Conservation (phyloP, 2,888 invertebrate species). For the Lasius fuliginosus region DNA sequence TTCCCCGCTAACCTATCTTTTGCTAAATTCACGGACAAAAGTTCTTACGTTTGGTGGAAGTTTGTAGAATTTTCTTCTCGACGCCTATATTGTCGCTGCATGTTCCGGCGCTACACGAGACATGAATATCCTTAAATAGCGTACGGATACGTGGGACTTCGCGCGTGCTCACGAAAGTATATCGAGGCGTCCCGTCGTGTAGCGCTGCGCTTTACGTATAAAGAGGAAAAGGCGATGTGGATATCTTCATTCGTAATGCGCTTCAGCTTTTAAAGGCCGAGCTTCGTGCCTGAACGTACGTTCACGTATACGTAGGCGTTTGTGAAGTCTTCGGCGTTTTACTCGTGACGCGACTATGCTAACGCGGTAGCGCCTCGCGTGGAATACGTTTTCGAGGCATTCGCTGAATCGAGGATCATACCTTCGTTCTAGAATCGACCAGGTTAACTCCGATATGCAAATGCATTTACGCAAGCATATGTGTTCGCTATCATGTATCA, state of each 20-base stretch:
- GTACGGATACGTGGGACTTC: not conserved
- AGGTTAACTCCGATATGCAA: slow-evolving; percentile 49
- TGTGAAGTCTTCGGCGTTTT: slow-evolving; percentile 70
- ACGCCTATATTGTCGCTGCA: no score
- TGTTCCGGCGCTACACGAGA: not conserved
- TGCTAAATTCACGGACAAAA: not conserved
- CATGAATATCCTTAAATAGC: not conserved
- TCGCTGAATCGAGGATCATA: slow-evolving; percentile 39
- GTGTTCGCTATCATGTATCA: not conserved
- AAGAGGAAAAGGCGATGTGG: not conserved
- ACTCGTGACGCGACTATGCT: slow-evolving; percentile 83
- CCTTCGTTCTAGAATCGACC: slow-evolving; percentile 29
- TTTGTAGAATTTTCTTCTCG: not conserved
- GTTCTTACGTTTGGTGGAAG: not conserved
- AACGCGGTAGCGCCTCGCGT: slow-evolving; percentile 81
- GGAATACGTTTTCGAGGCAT: slow-evolving; percentile 81
- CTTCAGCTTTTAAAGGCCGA: slow-evolving; percentile 24
- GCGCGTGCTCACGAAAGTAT: not conserved
- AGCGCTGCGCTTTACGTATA: not conserved
- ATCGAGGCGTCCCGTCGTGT: not conserved
- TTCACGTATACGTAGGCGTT: slow-evolving; percentile 69
- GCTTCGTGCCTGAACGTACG: slow-evolving; percentile 47
- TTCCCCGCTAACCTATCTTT: not conserved
- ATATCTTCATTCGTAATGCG: slow-evolving; percentile 54
- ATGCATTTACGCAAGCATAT: slow-evolving; percentile 30